Evolutionary conservation across 1,140 invertebrate genomes (phyloP).

Genomic region (Polyergus mexicanus): DNA sequence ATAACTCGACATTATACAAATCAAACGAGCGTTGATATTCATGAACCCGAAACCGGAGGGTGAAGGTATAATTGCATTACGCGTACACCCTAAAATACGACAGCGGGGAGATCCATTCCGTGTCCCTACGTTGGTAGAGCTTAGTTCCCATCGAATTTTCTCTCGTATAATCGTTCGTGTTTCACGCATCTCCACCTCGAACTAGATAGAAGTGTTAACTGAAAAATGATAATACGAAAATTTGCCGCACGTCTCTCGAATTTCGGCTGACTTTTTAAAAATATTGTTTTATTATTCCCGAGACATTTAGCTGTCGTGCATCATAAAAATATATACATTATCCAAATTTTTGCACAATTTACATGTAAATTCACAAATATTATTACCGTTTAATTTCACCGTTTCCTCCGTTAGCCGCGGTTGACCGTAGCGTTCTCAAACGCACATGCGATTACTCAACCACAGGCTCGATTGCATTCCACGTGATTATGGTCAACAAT

Average conservation of each 20-base stretch:
- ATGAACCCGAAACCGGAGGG: conserved; percentile 70
- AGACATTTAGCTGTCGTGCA: not conserved
- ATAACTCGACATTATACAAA: conserved; percentile 77
- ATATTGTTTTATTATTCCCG: not conserved
- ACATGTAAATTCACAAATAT: not conserved
- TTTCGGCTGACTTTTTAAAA: not conserved
- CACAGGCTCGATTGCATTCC: conserved; percentile 40
- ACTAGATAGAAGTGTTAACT: conserved; percentile 30
- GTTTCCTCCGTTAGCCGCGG: conserved; percentile 27
- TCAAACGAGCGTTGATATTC: conserved; percentile 75
- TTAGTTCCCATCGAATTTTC: conserved; percentile 57
- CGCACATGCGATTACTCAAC: conserved; percentile 32
- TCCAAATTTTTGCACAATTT: not conserved
- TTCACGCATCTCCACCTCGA: conserved; percentile 64
- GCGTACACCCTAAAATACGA: conserved; percentile 65
- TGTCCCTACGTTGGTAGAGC: conserved; percentile 57
- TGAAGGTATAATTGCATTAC: conserved; percentile 73
- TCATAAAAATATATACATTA: not conserved
- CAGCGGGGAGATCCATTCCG: conserved; percentile 42
- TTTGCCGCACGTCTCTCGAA: not conserved
- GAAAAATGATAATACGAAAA: conserved; percentile 36
- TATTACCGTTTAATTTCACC: not conserved
- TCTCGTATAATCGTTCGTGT: conserved; percentile 70
- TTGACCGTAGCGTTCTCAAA: not conserved
- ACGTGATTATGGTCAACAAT: conserved; percentile 46